Base-by-base conservation (phyloP, 2,888 invertebrate species). In the Julus scanicus region DNA sequence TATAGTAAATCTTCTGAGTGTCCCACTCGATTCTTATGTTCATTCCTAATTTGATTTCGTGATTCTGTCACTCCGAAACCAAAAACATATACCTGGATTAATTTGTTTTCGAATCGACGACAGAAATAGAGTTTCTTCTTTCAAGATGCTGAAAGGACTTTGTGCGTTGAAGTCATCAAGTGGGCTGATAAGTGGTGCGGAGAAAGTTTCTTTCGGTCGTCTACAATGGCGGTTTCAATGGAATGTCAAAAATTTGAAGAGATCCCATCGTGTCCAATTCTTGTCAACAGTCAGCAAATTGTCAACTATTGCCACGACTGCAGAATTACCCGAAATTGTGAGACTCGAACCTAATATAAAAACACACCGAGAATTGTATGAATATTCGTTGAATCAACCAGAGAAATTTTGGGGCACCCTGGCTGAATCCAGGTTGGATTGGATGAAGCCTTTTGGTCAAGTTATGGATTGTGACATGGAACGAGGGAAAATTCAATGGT, bases 391-490 rank as follows among this genome's bases (percentile, higher is more conserved):
- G 39, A 89, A 90, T 13, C 89, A 92, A 13, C 91, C 92, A 40
- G 91, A 92, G 39, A 86, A 89, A 53, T 93, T 93, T 90, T 93
- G 93, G 93, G 91, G 92, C 0, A 91, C 90, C 40, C 89, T 93
- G 86, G 93, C 92, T 11, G 89, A 90, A 53, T 91, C 90, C 29
- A 89, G 92, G 39, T 89, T 93, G 71, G 88, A 90, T 39, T 93
- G 92, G 93, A 89, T 89, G 80, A 89, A 90, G 88, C 91, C 91
- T 71, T 93, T 92, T 89, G 90, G 91, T 13, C 89, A 89, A 44
- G 91, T 92, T 1, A 89, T 90, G 88, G 91, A 92, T 40, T 91
- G 92, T 89, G 91, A 92, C 89, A 89, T 92, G 89, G 87, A 90
- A 5, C 89, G 90, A 48, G 92, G 91, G 6, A 90, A 91, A 40